Conservation (phyloP, 2,797 vertebrate genomes). For the Bovichtus variegatus region DNA sequence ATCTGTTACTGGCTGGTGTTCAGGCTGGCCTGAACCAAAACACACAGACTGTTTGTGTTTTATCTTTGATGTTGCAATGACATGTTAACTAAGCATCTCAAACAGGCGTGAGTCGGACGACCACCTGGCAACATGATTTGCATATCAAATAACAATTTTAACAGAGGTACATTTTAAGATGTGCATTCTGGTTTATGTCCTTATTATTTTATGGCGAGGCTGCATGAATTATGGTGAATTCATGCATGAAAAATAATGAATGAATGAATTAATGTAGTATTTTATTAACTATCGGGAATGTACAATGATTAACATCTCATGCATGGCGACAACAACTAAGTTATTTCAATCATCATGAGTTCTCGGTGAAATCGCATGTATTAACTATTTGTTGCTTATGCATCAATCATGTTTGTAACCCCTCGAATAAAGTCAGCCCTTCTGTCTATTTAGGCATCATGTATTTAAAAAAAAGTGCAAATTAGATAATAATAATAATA, state of each 20-base stretch:
- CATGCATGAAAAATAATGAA: not conserved
- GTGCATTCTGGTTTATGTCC: not conserved
- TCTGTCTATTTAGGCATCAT: not conserved
- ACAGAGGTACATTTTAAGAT: no score
- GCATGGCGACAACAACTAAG: not conserved
- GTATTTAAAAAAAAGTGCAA: not conserved
- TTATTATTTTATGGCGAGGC: not conserved
- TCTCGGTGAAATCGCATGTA: no score
- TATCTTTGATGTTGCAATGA: constrained; percentile 52
- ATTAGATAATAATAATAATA: not conserved
- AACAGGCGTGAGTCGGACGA: constrained; percentile 27
- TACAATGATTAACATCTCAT: not conserved
- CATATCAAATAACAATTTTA: no score
- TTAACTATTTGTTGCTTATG: no score
- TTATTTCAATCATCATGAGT: not conserved
- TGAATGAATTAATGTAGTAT: not conserved
- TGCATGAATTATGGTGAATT: not conserved
- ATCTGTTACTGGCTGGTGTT: constrained; percentile 79
- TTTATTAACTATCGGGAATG: not conserved
- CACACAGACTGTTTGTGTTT: constrained; percentile 60
- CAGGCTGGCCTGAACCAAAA: constrained; percentile 58
- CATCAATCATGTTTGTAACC: not conserved
- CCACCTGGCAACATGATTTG: constrained; percentile 9
- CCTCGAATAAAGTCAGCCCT: not conserved
- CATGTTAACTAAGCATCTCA: constrained; percentile 38